Evolutionary conservation across 2,113 vertebrate genomes (phyloP).

Genomic region (Pachyramphus minor): DNA sequence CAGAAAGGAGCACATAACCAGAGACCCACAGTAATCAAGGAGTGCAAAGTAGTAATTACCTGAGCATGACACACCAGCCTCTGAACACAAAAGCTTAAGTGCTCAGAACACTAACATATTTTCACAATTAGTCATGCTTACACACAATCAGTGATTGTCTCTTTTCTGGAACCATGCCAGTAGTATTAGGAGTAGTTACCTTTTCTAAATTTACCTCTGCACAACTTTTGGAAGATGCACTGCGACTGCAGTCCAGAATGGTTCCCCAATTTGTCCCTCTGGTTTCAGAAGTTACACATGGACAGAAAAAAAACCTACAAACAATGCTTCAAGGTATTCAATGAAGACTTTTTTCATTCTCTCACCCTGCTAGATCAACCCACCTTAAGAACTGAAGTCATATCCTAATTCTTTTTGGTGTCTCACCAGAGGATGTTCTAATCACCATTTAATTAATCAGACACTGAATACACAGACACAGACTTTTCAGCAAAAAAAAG

Average conservation of each 20-base stretch:
- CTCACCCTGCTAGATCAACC: not conserved
- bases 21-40: not conserved
- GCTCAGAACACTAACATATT: not conserved
- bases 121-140: not conserved
- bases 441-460: not conserved
- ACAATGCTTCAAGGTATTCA: not conserved
- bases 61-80: not conserved
- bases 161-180: not conserved
- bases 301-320: not conserved
- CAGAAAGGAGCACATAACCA: not conserved
- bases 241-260: not conserved
- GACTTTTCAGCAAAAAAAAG: not conserved
- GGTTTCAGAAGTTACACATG: not conserved
- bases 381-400: not conserved
- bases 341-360: not conserved
- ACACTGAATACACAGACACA: not conserved
- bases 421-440: not conserved
- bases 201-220: not conserved
- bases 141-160: not conserved
- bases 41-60: not conserved
- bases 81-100: too few species aligned
- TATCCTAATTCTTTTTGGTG: not conserved
- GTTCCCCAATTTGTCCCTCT: not conserved
- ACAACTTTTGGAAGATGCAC: not conserved
- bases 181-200: not conserved